Percentiles rank a stretch among this genome's conserved stretches.
These are phyloP conservation scores for Chrysodeixis includens DNA, from an alignment of 2,888 invertebrate genomes.

Conservation along the genomic window DNA sequence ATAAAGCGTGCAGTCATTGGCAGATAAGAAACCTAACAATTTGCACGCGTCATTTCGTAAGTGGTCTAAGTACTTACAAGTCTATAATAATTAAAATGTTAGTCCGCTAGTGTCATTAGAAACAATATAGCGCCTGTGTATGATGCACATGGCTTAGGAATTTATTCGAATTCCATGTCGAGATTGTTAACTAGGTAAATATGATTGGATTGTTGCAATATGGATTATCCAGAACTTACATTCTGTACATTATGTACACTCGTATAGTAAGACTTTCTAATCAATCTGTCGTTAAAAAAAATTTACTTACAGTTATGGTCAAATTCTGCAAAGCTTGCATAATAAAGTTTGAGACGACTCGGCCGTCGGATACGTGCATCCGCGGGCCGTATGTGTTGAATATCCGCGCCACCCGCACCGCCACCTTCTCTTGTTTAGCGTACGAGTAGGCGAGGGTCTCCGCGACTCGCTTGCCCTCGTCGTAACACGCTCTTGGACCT, in stretches of 20 bases:
- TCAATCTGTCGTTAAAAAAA: no score
- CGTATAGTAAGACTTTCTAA: no score
- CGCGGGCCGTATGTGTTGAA: slow-evolving; percentile 99
- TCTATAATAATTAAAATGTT: neutral
- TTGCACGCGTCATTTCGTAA: neutral
- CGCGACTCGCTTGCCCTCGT: slow-evolving; percentile 99
- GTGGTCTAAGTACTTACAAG: neutral
- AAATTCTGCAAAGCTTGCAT: slow-evolving; percentile 98
- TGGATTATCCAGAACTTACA: no score
- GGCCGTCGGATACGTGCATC: slow-evolving; percentile 99
- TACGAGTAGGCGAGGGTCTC: slow-evolving; percentile 99
- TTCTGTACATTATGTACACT: no score
- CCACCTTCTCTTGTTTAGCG: slow-evolving; percentile 98
- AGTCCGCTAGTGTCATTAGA: neutral
- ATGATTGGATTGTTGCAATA: no score
- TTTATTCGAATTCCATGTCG: neutral
- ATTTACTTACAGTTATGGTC: slow-evolving; percentile 96
- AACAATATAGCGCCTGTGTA: neutral
- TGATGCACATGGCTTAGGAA: neutral
- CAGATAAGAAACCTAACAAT: slow-evolving; percentile 2
- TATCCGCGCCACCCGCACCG: slow-evolving; percentile 98
- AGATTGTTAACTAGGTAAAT: neutral
- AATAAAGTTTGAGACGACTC: slow-evolving; percentile 99
- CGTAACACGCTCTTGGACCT: slow-evolving; percentile 99
- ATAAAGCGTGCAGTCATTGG: neutral